Evolutionary conservation across 2,797 vertebrate genomes (phyloP), one percentile per base, ranked within the genome.

Genomic region (Oreortyx pictus): DNA sequence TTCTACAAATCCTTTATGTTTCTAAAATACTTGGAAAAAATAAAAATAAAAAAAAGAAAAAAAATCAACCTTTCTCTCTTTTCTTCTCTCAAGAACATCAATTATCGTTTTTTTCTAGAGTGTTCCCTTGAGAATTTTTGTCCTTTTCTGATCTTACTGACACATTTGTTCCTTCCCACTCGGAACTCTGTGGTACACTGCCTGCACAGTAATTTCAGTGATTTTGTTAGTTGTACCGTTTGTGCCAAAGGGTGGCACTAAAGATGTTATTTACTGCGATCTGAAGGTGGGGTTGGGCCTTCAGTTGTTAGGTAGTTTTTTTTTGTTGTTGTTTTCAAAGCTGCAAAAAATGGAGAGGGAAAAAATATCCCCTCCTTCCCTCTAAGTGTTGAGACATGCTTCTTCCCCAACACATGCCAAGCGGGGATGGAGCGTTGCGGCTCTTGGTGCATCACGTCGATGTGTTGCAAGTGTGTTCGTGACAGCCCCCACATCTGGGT

Each of bases 391-490:
- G 46, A 50, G 70, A 11, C 4, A 24, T 4, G 62, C 62, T 62
- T 2, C 23, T 20, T 68, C 50, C 82, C 15, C 1, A 0, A 7
- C 1, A 1, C 1, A 47, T 24, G 57, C 41, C 1, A 7, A 70
- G 65, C 65, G 20, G 0, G 43, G 76, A 46, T 2, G 56, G 79
- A 65, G 73, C 6, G 7, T n/a, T 20, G 75, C 3, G 1, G 27
- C 0, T 4, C 71, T 15, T 15, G 66, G 54, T 66, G 66, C 15
- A 29, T 11, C 76, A 10, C 62, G 72, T 27, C 41, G 14, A 59
- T 18, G 75, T 78, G 54, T 77, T 61, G 6, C 27, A 25, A 79
- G 60, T 22, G 31, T 18, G 6, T 7, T 37, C 14, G 1, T 47
- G 62, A 52, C 84, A 46, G 20, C 24, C 23, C 37, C 1, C 60